Base-by-base conservation (phyloP, 1,140 invertebrate genomes). In the Drosophila tropicalis region DNA sequence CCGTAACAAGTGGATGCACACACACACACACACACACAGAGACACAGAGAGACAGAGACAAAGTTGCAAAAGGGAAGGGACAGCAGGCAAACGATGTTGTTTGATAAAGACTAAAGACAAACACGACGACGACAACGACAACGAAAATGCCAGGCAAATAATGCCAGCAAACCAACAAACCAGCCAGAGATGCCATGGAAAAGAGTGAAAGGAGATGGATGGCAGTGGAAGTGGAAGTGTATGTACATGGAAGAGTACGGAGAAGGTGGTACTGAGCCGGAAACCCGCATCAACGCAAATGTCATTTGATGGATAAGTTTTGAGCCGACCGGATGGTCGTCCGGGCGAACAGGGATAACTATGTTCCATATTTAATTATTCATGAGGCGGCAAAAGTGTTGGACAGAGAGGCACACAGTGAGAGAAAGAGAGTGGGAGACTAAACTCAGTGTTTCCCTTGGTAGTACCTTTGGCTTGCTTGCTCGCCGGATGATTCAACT, bases 261-360 rank as follows among this genome's bases (percentile, higher is more conserved):
- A 69, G 44, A 22, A 51, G 44, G 19, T 51, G 44, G 44, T 22
- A 51, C 44, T 51, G 62, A 68, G 62, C 55, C 65, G 76, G 70
- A 82, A 82, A 67, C 83, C 83, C 83, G 83, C 79, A 87, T 87
- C 83, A 86, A 79, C 79, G 79, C 82, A 86, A 86, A 79, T 79
- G 82, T 82, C 83, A 86, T 86, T 86, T 87, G 83, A 86, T 87
- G 82, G 82, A 86, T 86, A 86, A 82, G 82, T 86, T 86, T 85
- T 87, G 32, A 71, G 82, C 79, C 57, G 56, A 32, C 57, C 60
- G 32, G 67, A 58, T 58, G 63, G 61, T 51, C 64, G 40, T 22
- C 40, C n/a, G 34, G 39, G 39, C 36, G 40, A 68, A 72, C 69
- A 47, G 69, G 66, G 44, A 76, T 79, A 87, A 87, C 82, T 79